Evolutionary conservation across 2,797 vertebrate species (phyloP), one percentile per base, ranked within the genome.

Genomic region (Melanotaenia maccullochi): DNA sequence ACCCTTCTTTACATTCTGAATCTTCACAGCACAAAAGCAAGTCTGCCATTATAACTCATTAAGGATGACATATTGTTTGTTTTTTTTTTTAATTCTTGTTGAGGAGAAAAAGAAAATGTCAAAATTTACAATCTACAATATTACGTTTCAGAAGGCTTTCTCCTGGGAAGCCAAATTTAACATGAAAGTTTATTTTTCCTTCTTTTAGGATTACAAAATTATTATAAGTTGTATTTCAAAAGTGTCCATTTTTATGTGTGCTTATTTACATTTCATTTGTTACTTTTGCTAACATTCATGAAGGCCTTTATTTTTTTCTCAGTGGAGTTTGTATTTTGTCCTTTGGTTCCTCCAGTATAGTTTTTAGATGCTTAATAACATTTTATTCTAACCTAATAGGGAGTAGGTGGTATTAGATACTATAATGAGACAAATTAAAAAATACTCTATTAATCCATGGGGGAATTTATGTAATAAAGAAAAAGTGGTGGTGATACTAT

Each of bases 11-110:
- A 68, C 74, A 65, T 54, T 30, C 14, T 25, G 12, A n/a, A 38
- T 72, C 60, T 30, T 40, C 71, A 60, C 58, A 57, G 81, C 59
- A 44, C 30, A 22, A 38, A 54, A 47, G 5, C 72, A 57, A 68
- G 58, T 72, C 84, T 88, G 32, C 87, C 76, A 89, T 87, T 91
- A 85, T 73, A 33, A 58, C 55, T 87, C 60, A 83, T 88, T 87
- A 85, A 73, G 56, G 13, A 67, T n/a, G 51, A 60, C 58, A 67
- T 71, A 77, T 25, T 25, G 25, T 25, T 25, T 28, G 3, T 28
- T 28, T 28, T 4, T 28, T 28, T 57, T 85, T 84, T 61, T 74
- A 72, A 65, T 82, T 82, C 76, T 81, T 60, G 2, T 79, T 79
- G 85, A 90, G 82, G 87, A 79, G 68, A 59, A 68, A 64, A 73